phyloP scores from a whole-genome alignment of 35 echinoderm and acorn worm species.

The Hemicentrotus pulcherrimus region DNA sequence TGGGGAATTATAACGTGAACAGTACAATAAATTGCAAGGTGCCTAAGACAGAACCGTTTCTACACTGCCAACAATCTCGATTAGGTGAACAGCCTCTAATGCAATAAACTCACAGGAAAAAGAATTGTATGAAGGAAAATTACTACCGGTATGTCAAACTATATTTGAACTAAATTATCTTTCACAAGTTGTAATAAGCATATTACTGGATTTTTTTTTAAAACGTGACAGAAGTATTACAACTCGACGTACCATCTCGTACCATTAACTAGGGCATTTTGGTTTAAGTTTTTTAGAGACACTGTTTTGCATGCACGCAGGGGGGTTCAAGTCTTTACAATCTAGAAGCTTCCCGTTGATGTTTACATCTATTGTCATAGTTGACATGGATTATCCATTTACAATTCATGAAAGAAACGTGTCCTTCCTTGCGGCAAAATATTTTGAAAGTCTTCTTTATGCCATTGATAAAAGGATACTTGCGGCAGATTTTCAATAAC shows the following conservation, averaged over 20 bases:
- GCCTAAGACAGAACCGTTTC: no score
- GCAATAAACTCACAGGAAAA: no score
- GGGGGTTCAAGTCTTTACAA: neutral
- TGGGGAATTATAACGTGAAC: no score
- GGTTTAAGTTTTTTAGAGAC: neutral
- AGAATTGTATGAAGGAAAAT: no score
- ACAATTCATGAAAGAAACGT: neutral
- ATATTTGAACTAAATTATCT: no score
- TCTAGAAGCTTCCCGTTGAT: neutral
- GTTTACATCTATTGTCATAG: conserved; percentile 1
- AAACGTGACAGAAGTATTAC: no score
- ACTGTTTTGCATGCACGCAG: neutral
- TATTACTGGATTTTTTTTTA: no score
- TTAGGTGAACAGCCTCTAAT: no score
- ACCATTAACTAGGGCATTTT: neutral
- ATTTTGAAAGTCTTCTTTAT: neutral
- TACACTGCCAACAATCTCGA: no score
- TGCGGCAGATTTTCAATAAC: neutral
- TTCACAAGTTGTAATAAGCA: no score
- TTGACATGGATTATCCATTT: neutral
- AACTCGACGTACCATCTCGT: neutral
- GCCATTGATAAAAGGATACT: neutral
- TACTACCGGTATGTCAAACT: no score
- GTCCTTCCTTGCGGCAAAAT: neutral
- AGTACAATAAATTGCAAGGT: no score